Evolutionary conservation across 1,140 invertebrate genomes (phyloP).

Genomic region (Pygmarrhopalites habei): DNA sequence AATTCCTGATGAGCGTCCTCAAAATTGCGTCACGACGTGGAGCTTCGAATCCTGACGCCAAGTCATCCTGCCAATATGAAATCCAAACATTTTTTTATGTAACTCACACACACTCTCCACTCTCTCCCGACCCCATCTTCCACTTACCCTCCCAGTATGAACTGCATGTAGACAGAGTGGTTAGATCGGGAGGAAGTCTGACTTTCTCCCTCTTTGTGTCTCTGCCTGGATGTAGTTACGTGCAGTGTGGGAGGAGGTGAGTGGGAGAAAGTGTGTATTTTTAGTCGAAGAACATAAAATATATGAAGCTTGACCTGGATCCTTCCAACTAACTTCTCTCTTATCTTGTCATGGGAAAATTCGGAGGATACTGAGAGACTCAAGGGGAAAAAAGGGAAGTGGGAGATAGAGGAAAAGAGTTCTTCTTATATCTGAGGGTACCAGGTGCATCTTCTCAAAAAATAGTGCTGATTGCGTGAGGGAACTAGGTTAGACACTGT

Average conservation of each 20-base stretch:
- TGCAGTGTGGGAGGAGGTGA: neutral
- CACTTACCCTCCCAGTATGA: neutral
- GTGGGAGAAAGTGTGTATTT: neutral
- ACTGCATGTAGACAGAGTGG: too few relatives aligned
- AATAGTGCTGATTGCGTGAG: too few relatives aligned
- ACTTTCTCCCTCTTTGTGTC: neutral
- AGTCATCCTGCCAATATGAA: constrained; percentile 54
- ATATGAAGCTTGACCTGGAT: too few relatives aligned
- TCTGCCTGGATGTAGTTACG: neutral
- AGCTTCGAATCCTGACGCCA: constrained; percentile 84
- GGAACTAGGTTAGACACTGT: too few relatives aligned
- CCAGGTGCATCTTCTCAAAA: too few relatives aligned
- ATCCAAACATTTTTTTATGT: neutral
- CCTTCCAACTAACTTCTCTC: too few relatives aligned
- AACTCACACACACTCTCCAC: neutral
- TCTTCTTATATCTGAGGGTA: too few relatives aligned
- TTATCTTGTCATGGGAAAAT: too few relatives aligned
- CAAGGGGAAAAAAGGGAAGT: too few relatives aligned
- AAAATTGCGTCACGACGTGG: constrained; percentile 82
- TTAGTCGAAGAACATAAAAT: too few relatives aligned
- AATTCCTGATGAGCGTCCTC: constrained; percentile 88
- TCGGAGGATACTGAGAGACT: too few relatives aligned
- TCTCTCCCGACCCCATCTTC: neutral
- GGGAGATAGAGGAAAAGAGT: too few relatives aligned
- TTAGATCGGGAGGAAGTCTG: neutral